These are phyloP conservation scores for Hyperoplus lanceolatus DNA, from an alignment of 2,797 vertebrate genomes.

Conservation along the genomic window DNA sequence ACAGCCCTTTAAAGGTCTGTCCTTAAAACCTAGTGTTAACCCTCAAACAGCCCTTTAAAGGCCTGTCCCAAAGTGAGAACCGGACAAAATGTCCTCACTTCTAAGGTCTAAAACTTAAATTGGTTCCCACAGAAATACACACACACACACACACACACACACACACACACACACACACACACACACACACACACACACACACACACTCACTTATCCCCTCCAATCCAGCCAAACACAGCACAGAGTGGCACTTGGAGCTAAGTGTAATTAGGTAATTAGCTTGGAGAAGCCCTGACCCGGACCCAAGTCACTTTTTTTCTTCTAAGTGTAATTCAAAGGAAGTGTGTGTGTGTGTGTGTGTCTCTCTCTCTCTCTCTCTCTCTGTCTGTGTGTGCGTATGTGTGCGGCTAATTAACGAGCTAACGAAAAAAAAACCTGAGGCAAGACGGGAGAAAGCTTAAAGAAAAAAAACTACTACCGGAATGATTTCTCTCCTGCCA, in stretches of 20 bases:
- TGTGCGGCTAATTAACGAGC: slow-evolving; percentile 82
- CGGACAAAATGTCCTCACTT: too few species aligned
- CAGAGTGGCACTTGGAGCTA: slow-evolving; percentile 79
- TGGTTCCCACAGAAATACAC: too few species aligned
- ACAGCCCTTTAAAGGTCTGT: too few species aligned
- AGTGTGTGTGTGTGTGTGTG: slow-evolving; percentile 31
- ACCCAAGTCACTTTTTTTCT: slow-evolving; percentile 77
- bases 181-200: slow-evolving; percentile 11
- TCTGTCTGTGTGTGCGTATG: too few species aligned
- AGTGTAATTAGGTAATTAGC: slow-evolving; percentile 80
- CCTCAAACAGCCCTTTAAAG: too few species aligned
- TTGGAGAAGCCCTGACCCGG: slow-evolving; percentile 67
- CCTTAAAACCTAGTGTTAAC: too few species aligned
- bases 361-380: too few species aligned
- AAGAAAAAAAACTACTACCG: slow-evolving; percentile 14
- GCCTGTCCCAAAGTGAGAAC: too few species aligned
- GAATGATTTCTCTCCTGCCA: slow-evolving; percentile 10
- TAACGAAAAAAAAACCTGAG: slow-evolving; percentile 66
- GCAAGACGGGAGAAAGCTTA: slow-evolving; percentile 2
- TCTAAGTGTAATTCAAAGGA: slow-evolving; percentile 82
- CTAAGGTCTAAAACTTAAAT: too few species aligned
- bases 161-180: slow-evolving; percentile 14
- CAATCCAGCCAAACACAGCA: slow-evolving; percentile 27
- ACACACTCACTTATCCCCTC: not conserved
- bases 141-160: slow-evolving; percentile 9